phyloP scores from a whole-genome alignment of 2,113 vertebrate species.

The Syngnathus typhle region DNA sequence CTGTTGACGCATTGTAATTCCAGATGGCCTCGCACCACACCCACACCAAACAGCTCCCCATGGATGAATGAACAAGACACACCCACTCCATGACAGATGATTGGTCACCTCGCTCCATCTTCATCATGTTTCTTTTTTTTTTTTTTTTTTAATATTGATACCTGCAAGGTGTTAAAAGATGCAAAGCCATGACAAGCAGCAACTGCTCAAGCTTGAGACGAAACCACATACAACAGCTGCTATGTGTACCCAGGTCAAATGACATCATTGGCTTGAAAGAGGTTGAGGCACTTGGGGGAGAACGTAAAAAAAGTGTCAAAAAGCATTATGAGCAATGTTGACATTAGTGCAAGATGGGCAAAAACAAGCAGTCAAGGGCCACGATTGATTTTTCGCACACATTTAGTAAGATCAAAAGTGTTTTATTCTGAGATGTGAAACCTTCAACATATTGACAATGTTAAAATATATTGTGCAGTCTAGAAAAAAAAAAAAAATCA shows the following conservation, averaged over 20 bases:
- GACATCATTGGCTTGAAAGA: neutral
- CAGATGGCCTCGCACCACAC: constrained; percentile 37
- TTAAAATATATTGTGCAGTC: neutral
- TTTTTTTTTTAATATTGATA: too few species aligned
- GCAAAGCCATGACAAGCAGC: too few species aligned
- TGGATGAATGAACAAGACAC: constrained; percentile 14
- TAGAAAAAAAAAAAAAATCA: constrained; percentile 12
- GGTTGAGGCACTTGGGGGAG: neutral
- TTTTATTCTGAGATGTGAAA: neutral
- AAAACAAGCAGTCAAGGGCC: too few species aligned
- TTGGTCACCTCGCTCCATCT: neutral
- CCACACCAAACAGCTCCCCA: constrained; percentile 19
- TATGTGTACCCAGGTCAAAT: constrained; percentile 4
- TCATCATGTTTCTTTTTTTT: neutral
- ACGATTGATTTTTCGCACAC: too few species aligned
- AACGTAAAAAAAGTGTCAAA: neutral
- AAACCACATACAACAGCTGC: constrained; percentile 24
- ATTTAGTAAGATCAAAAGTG: neutral
- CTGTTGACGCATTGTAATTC: constrained; percentile 41
- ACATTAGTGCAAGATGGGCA: neutral
- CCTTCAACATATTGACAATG: neutral
- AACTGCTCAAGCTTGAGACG: neutral
- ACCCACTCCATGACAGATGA: constrained; percentile 15
- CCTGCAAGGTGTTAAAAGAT: too few species aligned
- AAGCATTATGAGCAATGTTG: neutral